Base-by-base conservation (phyloP, 2,113 vertebrate genomes). In the Ibidorhyncha struthersii region DNA sequence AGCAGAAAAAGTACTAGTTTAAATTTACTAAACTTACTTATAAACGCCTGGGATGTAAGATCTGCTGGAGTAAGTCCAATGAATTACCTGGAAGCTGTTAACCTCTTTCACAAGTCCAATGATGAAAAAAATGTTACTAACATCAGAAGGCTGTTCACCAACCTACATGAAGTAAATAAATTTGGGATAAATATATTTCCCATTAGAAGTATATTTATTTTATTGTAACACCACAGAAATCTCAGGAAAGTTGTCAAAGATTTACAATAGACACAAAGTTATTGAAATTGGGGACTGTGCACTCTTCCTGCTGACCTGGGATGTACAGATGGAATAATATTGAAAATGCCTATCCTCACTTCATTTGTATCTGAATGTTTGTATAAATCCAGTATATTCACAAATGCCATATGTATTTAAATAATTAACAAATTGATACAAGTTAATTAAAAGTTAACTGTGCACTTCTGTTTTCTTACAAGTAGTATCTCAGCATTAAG, bases 1-100 rank as follows among this genome's bases (percentile, higher is more conserved):
- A 20, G 43, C 22, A 53, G 61, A 40, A 71, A 78, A 92, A 53
- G 23, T 61, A 43, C 34, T 86, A 67, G 49, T 92, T 92, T 79
- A 79, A 59, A 84, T 71, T 91, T 86, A n/a, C 59, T 89, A 69
- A 83, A 92, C 30, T 71, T 50, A 59, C 36, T 85, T 26, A 59
- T 47, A 91, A 86, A 83, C 23, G n/a, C n/a, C 76, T 50, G 45
- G 66, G 50, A 87, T 4, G 6, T 20, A 77, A 58, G 77, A 67
- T 88, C 58, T 96, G 29, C 74, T 52, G 29, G 43, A 89, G 32
- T 40, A 69, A 90, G 38, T 77, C 10, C 53, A 53, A 3, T 81
- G 79, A 83, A 73, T 88, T 94, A 79, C 45, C 67, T 90, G 56
- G 79, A 82, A 96, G 56, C 49, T 83, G 47, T 87, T 94, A 93